phyloP scores from a whole-genome alignment of 2,113 vertebrate species.

The Eretmochelys imbricata region DNA sequence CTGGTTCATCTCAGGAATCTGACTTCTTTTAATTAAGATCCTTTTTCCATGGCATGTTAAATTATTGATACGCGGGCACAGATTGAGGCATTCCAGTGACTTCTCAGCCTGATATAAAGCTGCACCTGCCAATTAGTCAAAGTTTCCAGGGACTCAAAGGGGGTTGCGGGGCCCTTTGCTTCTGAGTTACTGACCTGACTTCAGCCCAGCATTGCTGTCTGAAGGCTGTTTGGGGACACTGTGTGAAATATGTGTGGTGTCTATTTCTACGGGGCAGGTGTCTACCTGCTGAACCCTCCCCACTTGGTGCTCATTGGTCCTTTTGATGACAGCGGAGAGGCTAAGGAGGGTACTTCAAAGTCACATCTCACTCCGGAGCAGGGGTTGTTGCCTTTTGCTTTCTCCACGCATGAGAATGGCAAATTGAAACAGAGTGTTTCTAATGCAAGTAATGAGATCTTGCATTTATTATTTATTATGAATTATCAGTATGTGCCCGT shows the following conservation, averaged over 20 bases:
- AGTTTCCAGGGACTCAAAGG: not conserved
- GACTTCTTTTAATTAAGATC: slow-evolving; percentile 59
- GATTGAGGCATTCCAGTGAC: slow-evolving; percentile 50
- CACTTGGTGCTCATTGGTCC: not conserved
- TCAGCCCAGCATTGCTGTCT: not conserved
- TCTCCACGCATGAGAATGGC: not conserved
- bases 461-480: slow-evolving; percentile 22
- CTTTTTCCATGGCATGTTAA: slow-evolving; percentile 61
- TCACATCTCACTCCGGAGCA: not conserved
- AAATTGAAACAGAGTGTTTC: not conserved
- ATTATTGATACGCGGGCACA: slow-evolving; percentile 70
- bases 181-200: not conserved
- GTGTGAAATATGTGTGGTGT: fast-evolving
- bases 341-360: fast-evolving
- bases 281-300: fast-evolving
- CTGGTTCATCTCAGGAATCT: slow-evolving; percentile 24
- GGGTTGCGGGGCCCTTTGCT: not conserved
- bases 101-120: slow-evolving; percentile 27
- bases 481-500: not conserved
- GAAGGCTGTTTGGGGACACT: not conserved
- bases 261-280: not conserved
- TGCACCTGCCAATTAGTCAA: not conserved
- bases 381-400: not conserved
- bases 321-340: not conserved
- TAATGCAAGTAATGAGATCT: not conserved